Evolutionary conservation across 1,140 invertebrate species (phyloP).

Genomic region (Portunus trituberculatus): DNA sequence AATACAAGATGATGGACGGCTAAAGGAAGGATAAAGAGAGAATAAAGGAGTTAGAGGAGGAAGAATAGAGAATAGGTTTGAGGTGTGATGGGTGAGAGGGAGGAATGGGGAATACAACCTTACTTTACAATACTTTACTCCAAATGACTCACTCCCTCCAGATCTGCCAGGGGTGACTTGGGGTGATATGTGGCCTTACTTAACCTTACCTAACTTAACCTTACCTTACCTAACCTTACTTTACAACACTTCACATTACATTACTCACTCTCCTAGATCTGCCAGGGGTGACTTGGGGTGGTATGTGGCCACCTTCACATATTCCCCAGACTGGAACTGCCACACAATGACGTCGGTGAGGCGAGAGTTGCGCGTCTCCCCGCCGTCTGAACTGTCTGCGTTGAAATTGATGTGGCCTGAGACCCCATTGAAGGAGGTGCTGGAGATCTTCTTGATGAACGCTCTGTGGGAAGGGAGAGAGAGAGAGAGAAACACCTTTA

Average conservation of each 20-base stretch:
- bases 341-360: constrained; percentile 87
- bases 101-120: too few species aligned
- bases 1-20: too few species aligned
- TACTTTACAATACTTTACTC: too few species aligned
- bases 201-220: too few species aligned
- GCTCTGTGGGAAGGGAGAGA: constrained; percentile 78
- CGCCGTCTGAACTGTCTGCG: constrained; percentile 83
- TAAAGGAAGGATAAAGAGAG: too few species aligned
- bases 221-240: background rate
- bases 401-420: constrained; percentile 88
- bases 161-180: background rate
- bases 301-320: constrained; percentile 74
- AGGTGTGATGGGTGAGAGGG: too few species aligned
- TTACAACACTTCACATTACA: too few species aligned
- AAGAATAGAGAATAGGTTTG: too few species aligned
- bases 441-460: constrained; percentile 81
- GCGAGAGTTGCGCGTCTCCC: constrained; percentile 79
- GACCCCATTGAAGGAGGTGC: constrained; percentile 88
- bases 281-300: constrained; percentile 41
- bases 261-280: constrained; percentile 62
- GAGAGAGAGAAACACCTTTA: background rate
- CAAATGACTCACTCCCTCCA: constrained; percentile 59
- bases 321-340: constrained; percentile 83
- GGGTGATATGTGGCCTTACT: constrained; percentile 62
- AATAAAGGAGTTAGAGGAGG: too few species aligned